phyloP scores from a whole-genome alignment of 1,140 invertebrate genomes.

The Saxidomus purpurata region DNA sequence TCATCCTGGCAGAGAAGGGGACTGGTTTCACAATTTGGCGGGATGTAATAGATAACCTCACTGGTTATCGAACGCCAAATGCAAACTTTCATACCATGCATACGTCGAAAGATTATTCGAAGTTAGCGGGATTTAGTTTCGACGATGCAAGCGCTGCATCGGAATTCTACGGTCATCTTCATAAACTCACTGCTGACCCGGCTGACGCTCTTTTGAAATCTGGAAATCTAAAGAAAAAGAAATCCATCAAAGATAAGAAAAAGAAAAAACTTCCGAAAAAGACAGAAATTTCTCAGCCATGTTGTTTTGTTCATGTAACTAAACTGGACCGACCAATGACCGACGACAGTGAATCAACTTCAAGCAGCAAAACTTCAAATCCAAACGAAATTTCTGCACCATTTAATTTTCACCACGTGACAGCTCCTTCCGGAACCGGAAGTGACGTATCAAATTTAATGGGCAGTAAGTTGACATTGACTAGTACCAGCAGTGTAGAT shows the following conservation, averaged over 20 bases:
- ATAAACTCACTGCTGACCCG: slow-evolving; percentile 91
- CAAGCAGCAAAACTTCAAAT: neutral
- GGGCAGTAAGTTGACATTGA: slow-evolving; percentile 61
- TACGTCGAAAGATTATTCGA: slow-evolving; percentile 89
- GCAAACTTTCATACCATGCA: slow-evolving; percentile 94
- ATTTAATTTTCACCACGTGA: slow-evolving; percentile 61
- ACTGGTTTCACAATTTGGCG: slow-evolving; percentile 95
- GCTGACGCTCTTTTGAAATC: slow-evolving; percentile 92
- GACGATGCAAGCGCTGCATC: slow-evolving; percentile 92
- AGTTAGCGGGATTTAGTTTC: slow-evolving; percentile 91
- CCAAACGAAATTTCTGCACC: slow-evolving; percentile 55
- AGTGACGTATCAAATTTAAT: slow-evolving; percentile 49
- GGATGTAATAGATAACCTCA: slow-evolving; percentile 92
- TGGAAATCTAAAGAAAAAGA: slow-evolving; percentile 87
- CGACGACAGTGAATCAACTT: slow-evolving; percentile 3
- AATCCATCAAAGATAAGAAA: slow-evolving; percentile 86
- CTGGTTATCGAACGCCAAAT: slow-evolving; percentile 88
- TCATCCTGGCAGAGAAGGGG: slow-evolving; percentile 93
- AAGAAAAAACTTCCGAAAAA: slow-evolving; percentile 90
- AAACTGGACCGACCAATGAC: slow-evolving; percentile 90
- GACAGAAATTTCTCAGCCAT: slow-evolving; percentile 94
- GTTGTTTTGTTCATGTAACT: slow-evolving; percentile 95
- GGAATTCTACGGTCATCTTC: slow-evolving; percentile 90
- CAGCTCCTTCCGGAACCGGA: slow-evolving; percentile 19
- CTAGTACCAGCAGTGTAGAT: slow-evolving; percentile 58